phyloP scores from a whole-genome alignment of 2,888 invertebrate species.

The Parascotia fuliginaria region DNA sequence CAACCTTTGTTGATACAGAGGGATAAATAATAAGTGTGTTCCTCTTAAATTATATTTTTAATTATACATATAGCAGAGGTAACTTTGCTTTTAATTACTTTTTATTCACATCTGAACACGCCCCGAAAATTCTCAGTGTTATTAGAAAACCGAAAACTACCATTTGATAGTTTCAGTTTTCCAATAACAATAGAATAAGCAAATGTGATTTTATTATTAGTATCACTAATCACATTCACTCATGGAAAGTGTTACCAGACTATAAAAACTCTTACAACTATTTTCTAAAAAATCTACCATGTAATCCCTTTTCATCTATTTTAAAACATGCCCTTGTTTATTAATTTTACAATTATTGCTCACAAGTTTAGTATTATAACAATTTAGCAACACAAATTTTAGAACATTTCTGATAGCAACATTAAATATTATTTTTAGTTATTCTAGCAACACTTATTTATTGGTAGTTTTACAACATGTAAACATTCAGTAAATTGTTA shows the following conservation, averaged over 20 bases:
- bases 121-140: conserved; percentile 7
- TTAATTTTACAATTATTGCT: conserved; percentile 9
- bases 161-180: conserved; percentile 15
- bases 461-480: neutral
- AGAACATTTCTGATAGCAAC: too few relatives aligned
- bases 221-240: conserved; percentile 19
- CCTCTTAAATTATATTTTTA: too few relatives aligned
- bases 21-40: too few relatives aligned
- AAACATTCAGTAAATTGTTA: conserved; percentile 11
- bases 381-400: too few relatives aligned
- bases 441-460: conserved; percentile 13
- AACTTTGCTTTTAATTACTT: neutral
- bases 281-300: conserved; percentile 25
- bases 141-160: conserved; percentile 16
- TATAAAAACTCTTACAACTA: conserved; percentile 26
- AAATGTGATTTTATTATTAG: conserved; percentile 14
- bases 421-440: too few relatives aligned
- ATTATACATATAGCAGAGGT: too few relatives aligned
- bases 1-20: too few relatives aligned
- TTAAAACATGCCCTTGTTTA: conserved; percentile 25
- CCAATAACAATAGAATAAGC: conserved; percentile 9
- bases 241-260: conserved; percentile 21
- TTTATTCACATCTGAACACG: conserved; percentile 30
- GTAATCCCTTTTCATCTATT: conserved; percentile 4
- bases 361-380: too few relatives aligned